Conservation (phyloP, 1,140 invertebrate genomes). For the Pseudachorutes palmiensis region DNA sequence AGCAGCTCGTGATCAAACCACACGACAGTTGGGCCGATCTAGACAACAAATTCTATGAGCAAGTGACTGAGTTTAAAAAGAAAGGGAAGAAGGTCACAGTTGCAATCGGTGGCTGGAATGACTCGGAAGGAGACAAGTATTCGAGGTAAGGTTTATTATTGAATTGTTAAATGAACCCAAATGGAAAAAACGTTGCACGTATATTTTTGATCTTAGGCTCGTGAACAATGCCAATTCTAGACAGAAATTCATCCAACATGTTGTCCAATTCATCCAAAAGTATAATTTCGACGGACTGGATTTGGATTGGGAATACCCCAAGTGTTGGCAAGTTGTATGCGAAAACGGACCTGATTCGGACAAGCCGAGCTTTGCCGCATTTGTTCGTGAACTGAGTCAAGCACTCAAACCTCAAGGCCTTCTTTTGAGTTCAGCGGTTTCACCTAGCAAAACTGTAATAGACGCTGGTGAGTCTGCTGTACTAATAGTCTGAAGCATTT, state of each 20-base stretch:
- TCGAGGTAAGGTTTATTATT: constrained; percentile 45
- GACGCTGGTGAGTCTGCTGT: constrained; percentile 51
- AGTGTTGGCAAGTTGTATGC: constrained; percentile 59
- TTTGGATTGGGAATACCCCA: constrained; percentile 54
- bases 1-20: constrained; percentile 65
- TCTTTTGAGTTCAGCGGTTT: constrained; percentile 72
- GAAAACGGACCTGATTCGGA: constrained; percentile 52
- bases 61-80: constrained; percentile 66
- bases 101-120: constrained; percentile 67
- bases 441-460: constrained; percentile 77
- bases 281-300: constrained; percentile 56
- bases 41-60: constrained; percentile 60
- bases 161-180: constrained; percentile 10
- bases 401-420: constrained; percentile 53
- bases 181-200: not conserved
- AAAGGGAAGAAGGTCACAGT: constrained; percentile 65
- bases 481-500: not conserved
- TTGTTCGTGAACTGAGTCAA: constrained; percentile 62
- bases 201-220: constrained; percentile 12
- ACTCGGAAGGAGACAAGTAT: constrained; percentile 53
- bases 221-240: constrained; percentile 40
- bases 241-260: constrained; percentile 51
- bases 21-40: constrained; percentile 22
- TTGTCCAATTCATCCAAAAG: constrained; percentile 48
- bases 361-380: constrained; percentile 57